Evolutionary conservation across 2,888 invertebrate genomes (phyloP).

Genomic region (Rhingia rostrata): DNA sequence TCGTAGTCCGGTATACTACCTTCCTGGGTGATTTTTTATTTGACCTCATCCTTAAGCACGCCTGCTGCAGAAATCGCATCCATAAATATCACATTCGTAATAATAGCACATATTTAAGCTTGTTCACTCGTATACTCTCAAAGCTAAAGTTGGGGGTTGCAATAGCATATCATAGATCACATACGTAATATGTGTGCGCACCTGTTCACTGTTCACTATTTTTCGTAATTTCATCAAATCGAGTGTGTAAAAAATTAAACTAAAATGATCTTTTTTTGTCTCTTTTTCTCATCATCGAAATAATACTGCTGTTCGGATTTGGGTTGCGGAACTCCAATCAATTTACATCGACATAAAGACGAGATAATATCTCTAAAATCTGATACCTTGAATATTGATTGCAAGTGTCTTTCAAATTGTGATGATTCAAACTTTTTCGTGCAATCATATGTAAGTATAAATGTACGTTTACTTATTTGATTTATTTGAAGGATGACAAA

Average conservation of each 20-base stretch:
- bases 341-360: conserved; percentile 80
- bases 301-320: conserved; percentile 46
- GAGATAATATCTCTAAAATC: conserved; percentile 84
- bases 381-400: conserved; percentile 84
- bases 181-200: conserved; percentile 28
- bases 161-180: conserved; percentile 50
- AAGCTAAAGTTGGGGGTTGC: background rate
- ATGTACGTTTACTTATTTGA: too few relatives aligned
- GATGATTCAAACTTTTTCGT: conserved; percentile 88
- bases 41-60: conserved; percentile 4
- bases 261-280: conserved; percentile 8
- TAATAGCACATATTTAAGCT: conserved; percentile 68
- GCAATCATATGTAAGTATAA: conserved; percentile 85
- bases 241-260: conserved; percentile 56
- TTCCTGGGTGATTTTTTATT: conserved; percentile 59
- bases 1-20: conserved; percentile 66
- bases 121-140: conserved; percentile 44
- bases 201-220: conserved; percentile 47
- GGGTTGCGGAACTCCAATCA: conserved; percentile 54
- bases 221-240: conserved; percentile 69
- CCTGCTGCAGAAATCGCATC: conserved; percentile 65
- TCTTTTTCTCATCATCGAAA: conserved; percentile 46
- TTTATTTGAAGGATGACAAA: background rate
- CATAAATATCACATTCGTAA: conserved; percentile 72
- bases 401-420: conserved; percentile 87